A percentile compares a stretch with the other conserved stretches of the same genome.
phyloP scores from a whole-genome alignment of 2,797 vertebrate genomes.

The Paedocypris micromegethes region DNA sequence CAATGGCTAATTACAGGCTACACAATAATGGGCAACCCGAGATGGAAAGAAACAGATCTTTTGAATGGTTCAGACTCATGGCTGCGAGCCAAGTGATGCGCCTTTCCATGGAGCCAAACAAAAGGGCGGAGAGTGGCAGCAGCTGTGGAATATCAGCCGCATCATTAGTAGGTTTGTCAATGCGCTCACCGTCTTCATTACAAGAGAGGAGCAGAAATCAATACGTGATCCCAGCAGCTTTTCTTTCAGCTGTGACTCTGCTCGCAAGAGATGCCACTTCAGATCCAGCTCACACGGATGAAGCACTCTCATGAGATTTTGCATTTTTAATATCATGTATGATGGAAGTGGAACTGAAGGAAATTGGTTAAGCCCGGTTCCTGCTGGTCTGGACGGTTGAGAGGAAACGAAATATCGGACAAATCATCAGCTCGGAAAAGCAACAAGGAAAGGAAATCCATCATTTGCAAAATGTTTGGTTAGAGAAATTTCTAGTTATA shows the following conservation, averaged over 20 bases:
- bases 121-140: constrained; percentile 38
- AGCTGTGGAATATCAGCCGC: constrained; percentile 43
- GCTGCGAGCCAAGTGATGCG: constrained; percentile 18
- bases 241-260: constrained; percentile 39
- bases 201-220: constrained; percentile 42
- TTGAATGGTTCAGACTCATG: constrained; percentile 34
- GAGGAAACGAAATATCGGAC: not conserved
- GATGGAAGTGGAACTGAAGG: constrained; percentile 1
- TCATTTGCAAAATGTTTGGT: too few species aligned
- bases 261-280: constrained; percentile 37
- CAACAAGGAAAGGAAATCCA: too few species aligned
- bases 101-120: constrained; percentile 37
- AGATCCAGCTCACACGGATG: constrained; percentile 42
- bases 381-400: not conserved
- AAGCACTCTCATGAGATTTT: constrained; percentile 37
- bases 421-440: too few species aligned
- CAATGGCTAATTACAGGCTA: constrained; percentile 42
- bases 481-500: too few species aligned
- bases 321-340: constrained; percentile 34
- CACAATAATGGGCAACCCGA: constrained; percentile 31
- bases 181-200: constrained; percentile 45
- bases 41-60: constrained; percentile 39
- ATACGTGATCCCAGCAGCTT: constrained; percentile 39
- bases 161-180: constrained; percentile 45
- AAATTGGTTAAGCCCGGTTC: not conserved